Percentiles rank a stretch among this genome's conserved stretches.
Evolutionary conservation across 2,113 vertebrate species (phyloP).

Genomic region (Bostrychus sinensis): DNA sequence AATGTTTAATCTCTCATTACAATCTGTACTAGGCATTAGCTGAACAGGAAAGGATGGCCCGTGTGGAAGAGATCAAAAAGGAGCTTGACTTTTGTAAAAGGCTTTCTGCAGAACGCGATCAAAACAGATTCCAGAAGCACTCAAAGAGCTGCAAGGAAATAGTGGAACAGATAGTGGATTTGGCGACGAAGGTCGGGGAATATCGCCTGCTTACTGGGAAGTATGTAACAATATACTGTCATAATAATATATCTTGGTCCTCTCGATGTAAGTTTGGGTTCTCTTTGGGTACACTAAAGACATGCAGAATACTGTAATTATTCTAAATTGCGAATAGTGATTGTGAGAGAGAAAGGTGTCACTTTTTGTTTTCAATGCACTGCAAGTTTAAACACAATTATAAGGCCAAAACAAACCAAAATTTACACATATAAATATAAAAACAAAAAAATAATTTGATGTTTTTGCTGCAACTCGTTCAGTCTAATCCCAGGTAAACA

Average conservation of each 20-base stretch:
- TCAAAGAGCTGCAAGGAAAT: constrained; percentile 82
- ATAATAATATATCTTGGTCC: neutral
- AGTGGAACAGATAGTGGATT: constrained; percentile 86
- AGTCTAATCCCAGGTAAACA: constrained; percentile 87
- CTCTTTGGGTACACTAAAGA: too few relatives aligned
- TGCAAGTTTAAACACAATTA: too few relatives aligned
- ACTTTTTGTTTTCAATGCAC: too few relatives aligned
- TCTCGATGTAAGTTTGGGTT: neutral
- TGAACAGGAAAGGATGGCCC: constrained; percentile 82
- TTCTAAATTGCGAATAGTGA: too few relatives aligned
- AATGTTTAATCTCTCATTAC: constrained; percentile 39
- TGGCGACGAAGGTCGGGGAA: constrained; percentile 87
- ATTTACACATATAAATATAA: too few relatives aligned
- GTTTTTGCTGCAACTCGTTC: constrained; percentile 34
- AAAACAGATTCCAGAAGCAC: constrained; percentile 82
- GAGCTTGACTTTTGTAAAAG: constrained; percentile 79
- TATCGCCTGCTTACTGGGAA: constrained; percentile 85
- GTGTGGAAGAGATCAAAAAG: constrained; percentile 78
- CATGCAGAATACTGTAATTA: too few relatives aligned
- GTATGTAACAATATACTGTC: constrained; percentile 75
- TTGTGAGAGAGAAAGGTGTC: too few relatives aligned
- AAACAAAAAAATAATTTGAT: neutral
- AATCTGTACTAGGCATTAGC: constrained; percentile 81
- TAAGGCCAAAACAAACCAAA: too few relatives aligned
- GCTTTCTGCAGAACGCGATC: constrained; percentile 80